Conservation (phyloP, 2,888 invertebrate genomes). For the Idaea biselata region DNA sequence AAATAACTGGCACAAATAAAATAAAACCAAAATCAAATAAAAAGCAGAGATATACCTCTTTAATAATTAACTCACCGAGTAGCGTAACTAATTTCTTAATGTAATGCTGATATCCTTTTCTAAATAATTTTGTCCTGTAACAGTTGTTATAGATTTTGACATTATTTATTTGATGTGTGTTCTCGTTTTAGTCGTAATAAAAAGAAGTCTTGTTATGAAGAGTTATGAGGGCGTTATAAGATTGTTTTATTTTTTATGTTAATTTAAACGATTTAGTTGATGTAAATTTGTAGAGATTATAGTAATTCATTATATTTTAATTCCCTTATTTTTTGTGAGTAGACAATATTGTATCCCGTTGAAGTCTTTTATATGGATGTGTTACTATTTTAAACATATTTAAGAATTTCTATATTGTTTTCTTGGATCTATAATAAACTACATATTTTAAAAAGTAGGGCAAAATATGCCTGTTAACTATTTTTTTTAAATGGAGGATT, state of each 20-base stretch:
- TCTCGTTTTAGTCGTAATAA: background rate
- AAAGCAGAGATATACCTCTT: slow-evolving; percentile 40
- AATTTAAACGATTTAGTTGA: background rate
- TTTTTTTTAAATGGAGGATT: no score
- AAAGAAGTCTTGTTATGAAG: slow-evolving; percentile 7
- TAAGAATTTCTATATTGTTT: background rate
- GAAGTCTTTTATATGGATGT: background rate
- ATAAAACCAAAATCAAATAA: slow-evolving; percentile 41
- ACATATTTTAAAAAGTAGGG: no score
- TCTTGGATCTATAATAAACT: background rate
- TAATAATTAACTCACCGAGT: slow-evolving; percentile 75
- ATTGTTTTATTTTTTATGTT: slow-evolving; percentile 3
- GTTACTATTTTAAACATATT: no score
- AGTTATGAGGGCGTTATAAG: slow-evolving; percentile 11
- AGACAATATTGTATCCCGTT: background rate
- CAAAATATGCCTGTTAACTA: no score
- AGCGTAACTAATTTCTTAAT: slow-evolving; percentile 77
- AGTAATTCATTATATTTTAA: background rate
- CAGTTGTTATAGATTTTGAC: slow-evolving; percentile 69
- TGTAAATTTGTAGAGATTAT: background rate
- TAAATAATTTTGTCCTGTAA: slow-evolving; percentile 74
- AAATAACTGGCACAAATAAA: slow-evolving; percentile 55
- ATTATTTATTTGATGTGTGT: slow-evolving; percentile 62
- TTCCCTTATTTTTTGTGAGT: background rate
- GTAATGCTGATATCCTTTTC: slow-evolving; percentile 50